A percentile compares a stretch with the other conserved stretches of the same genome.
phyloP scores from a whole-genome alignment of 2,113 vertebrate species.

The Sitta europaea region DNA sequence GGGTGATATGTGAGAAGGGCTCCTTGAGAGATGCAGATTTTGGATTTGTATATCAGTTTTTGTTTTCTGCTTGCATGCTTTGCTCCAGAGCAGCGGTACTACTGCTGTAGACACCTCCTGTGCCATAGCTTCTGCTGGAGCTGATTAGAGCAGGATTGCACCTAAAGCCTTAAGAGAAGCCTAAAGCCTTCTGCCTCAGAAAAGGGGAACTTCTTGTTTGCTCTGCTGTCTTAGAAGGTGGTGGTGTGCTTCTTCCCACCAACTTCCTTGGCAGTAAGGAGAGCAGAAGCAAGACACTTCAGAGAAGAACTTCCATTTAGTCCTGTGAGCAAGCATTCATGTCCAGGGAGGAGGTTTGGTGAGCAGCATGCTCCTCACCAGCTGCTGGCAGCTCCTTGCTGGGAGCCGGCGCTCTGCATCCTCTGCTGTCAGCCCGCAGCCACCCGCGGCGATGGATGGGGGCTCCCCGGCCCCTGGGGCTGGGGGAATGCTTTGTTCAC shows the following conservation, averaged over 20 bases:
- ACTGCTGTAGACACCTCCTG: background rate
- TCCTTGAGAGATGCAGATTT: background rate
- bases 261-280: background rate
- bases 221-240: background rate
- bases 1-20: background rate
- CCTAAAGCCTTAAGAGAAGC: background rate
- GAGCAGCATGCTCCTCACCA: background rate
- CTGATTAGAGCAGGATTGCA: background rate
- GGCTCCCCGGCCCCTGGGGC: accelerated
- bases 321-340: background rate
- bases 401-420: accelerated
- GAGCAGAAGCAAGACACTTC: background rate
- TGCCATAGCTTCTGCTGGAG: background rate
- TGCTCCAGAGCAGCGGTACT: background rate
- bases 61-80: accelerated
- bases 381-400: background rate
- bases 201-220: background rate
- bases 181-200: background rate
- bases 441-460: accelerated
- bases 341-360: background rate
- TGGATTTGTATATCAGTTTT: background rate
- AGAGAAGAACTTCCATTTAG: background rate
- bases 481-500: background rate
- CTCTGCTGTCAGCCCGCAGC: background rate
- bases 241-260: background rate